phyloP scores from a whole-genome alignment of 92 coral and sea anemone species.

The Metridium senile region DNA sequence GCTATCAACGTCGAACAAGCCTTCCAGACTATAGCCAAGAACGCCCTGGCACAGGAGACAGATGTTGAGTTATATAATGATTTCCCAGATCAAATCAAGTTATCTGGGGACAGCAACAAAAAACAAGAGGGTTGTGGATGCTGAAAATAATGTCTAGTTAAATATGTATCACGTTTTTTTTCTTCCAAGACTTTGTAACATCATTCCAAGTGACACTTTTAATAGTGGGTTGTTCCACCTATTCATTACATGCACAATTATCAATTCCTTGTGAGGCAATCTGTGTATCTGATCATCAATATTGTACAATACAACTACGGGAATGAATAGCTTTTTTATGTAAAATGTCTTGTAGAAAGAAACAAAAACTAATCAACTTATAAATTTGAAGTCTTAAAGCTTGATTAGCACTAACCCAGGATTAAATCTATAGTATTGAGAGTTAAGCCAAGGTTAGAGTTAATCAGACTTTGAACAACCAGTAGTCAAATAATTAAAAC shows the following conservation, averaged over 20 bases:
- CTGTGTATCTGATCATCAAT: neutral
- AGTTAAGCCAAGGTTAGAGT: neutral
- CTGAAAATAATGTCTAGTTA: constrained; percentile 30
- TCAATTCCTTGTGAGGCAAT: constrained; percentile 5
- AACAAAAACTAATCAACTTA: constrained; percentile 1
- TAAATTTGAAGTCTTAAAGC: constrained; percentile 29
- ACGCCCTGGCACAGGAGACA: constrained; percentile 97
- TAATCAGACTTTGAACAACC: neutral
- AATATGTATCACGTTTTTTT: constrained; percentile 1
- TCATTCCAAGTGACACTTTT: neutral
- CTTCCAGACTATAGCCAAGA: constrained; percentile 97
- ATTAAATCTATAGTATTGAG: neutral
- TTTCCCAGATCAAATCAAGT: constrained; percentile 98
- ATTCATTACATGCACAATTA: neutral
- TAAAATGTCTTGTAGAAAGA: constrained; percentile 29
- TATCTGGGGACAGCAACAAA: constrained; percentile 85
- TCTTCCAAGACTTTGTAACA: constrained; percentile 26
- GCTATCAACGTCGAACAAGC: constrained; percentile 99
- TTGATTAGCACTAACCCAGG: neutral
- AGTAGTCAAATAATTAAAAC: neutral
- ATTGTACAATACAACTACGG: constrained; percentile 19
- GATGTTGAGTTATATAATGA: constrained; percentile 98
- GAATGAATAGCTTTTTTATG: constrained; percentile 29
- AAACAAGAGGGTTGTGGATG: constrained; percentile 88
- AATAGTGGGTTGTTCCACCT: neutral